Conservation (phyloP, 2,113 vertebrate species). For the Ciconia maguari region DNA sequence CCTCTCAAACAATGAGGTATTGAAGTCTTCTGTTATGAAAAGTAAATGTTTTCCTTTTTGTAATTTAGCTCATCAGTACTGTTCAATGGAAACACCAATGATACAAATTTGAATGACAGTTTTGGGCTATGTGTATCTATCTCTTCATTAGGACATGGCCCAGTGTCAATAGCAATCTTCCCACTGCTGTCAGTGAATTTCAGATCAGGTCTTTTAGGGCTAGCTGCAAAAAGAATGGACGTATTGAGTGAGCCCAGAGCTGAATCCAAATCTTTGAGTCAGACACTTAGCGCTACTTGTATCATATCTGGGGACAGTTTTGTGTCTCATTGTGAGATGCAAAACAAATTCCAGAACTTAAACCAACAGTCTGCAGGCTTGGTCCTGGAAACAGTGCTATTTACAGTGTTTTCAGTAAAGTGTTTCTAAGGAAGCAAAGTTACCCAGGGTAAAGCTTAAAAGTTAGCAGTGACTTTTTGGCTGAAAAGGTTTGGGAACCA, state of each 20-base stretch:
- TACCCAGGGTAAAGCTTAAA: not conserved
- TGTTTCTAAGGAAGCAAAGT: not conserved
- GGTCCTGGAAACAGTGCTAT: not conserved
- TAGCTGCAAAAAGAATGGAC: not conserved
- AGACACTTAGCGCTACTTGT: not conserved
- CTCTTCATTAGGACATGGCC: not conserved
- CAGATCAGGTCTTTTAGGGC: not conserved
- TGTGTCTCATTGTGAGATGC: not conserved
- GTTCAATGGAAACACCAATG: not conserved
- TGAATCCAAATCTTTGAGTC: not conserved
- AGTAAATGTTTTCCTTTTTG: not conserved
- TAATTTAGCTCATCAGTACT: not conserved
- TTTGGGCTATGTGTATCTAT: not conserved
- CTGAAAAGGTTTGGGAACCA: not conserved
- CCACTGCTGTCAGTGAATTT: not conserved
- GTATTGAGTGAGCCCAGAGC: not conserved
- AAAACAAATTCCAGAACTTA: not conserved
- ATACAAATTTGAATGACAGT: not conserved
- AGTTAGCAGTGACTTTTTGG: not conserved
- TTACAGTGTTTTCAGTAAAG: not conserved
- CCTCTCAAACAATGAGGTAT: not conserved
- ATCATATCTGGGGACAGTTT: not conserved
- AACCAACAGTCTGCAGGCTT: not conserved
- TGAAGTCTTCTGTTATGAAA: not conserved
- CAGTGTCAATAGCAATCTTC: not conserved